Conservation (phyloP, 2,113 vertebrate species). For the Gymnogyps californianus region DNA sequence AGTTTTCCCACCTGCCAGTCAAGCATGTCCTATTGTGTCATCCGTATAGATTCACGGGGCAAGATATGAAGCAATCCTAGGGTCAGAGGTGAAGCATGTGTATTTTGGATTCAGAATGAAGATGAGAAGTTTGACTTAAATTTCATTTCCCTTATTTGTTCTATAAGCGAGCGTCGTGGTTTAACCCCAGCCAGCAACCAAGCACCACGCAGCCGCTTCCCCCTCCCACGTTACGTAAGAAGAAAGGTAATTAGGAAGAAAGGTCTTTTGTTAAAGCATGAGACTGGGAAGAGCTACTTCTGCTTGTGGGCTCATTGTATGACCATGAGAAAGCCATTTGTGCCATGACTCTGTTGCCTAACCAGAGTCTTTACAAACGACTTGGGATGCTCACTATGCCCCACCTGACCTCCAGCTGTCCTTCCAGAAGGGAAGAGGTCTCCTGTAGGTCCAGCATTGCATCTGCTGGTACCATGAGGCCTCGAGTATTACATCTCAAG, state of each 20-base stretch:
- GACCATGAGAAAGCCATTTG: neutral
- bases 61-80: neutral
- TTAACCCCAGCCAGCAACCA: too few relatives aligned
- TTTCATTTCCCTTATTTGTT: neutral
- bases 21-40: neutral
- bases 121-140: neutral
- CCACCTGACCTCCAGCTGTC: neutral
- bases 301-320: neutral
- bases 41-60: neutral
- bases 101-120: neutral
- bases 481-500: neutral
- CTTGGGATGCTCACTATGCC: neutral
- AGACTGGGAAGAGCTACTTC: neutral
- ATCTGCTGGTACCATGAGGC: neutral
- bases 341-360: neutral
- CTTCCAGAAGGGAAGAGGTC: neutral
- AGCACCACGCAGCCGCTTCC: too few relatives aligned
- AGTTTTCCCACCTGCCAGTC: conserved; percentile 18
- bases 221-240: neutral
- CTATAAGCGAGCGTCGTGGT: neutral
- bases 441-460: neutral
- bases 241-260: neutral
- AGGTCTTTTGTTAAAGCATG: neutral
- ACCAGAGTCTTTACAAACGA: neutral
- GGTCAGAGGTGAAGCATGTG: neutral